These are phyloP conservation scores for Alitta virens DNA, from an alignment of 2,888 invertebrate species.

Conservation along the genomic window DNA sequence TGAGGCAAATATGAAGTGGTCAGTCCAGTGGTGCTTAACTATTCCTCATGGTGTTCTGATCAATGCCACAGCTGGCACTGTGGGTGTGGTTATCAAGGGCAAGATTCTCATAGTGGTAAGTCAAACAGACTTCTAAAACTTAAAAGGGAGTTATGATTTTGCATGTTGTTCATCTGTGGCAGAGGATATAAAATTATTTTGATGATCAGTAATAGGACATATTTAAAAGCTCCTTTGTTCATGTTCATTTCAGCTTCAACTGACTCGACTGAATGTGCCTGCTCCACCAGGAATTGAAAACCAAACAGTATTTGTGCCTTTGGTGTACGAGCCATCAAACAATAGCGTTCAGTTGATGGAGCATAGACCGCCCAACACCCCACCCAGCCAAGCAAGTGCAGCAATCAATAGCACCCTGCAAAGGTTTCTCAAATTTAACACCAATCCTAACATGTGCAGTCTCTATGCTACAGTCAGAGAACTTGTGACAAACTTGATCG, in stretches of 20 bases:
- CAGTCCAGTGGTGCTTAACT: constrained; percentile 86
- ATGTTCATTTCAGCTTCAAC: constrained; percentile 66
- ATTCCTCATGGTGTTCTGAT: constrained; percentile 84
- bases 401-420: constrained; percentile 48
- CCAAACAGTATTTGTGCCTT: constrained; percentile 76
- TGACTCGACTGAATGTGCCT: constrained; percentile 66
- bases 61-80: constrained; percentile 86
- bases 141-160: background rate
- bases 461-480: constrained; percentile 89
- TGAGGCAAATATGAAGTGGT: constrained; percentile 73
- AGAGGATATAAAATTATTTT: too few species aligned
- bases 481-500: constrained; percentile 76
- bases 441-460: constrained; percentile 70
- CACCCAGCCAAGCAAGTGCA: constrained; percentile 24
- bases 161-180: background rate
- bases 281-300: constrained; percentile 64
- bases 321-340: constrained; percentile 83
- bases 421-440: constrained; percentile 50
- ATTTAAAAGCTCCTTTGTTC: too few species aligned
- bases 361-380: constrained; percentile 63
- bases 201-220: too few species aligned
- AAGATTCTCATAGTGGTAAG: constrained; percentile 88
- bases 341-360: constrained; percentile 86
- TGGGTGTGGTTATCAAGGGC: constrained; percentile 81
- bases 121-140: constrained; percentile 6